phyloP scores from a whole-genome alignment of 2,888 invertebrate species.

The Drosophila nr. medialis region DNA sequence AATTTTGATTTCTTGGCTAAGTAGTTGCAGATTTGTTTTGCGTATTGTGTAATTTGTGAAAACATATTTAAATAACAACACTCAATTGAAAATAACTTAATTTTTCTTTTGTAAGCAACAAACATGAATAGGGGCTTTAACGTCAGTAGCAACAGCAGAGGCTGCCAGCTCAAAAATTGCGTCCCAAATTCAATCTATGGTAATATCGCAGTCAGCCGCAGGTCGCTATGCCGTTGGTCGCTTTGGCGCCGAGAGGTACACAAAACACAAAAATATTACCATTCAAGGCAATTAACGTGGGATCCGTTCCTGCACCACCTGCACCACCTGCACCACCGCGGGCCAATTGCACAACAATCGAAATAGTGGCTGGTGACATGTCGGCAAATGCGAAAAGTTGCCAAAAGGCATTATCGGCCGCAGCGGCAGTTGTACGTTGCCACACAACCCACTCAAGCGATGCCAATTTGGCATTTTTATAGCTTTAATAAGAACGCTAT shows the following conservation, averaged over 20 bases:
- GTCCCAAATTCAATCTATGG: constrained; percentile 39
- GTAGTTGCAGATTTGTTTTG: not conserved
- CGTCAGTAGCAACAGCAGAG: not conserved
- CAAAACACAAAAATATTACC: constrained; percentile 42
- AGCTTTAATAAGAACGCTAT: not conserved
- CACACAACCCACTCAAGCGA: not conserved
- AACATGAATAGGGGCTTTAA: not conserved
- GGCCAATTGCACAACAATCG: constrained; percentile 42
- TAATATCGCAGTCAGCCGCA: constrained; percentile 37
- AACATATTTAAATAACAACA: not conserved
- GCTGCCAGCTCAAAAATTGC: constrained; percentile 16
- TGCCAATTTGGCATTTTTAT: not conserved
- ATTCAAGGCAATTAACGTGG: constrained; percentile 67
- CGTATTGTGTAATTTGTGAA: not conserved
- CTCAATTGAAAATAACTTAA: not conserved
- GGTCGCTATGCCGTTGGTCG: constrained; percentile 22
- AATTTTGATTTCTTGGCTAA: too few species aligned
- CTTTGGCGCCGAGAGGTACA: constrained; percentile 42
- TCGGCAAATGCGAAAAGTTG: constrained; percentile 63
- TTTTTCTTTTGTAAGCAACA: not conserved
- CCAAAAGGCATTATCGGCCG: constrained; percentile 54
- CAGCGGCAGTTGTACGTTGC: constrained; percentile 8
- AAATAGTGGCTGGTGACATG: constrained; percentile 54
- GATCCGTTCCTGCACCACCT: constrained; percentile 1
- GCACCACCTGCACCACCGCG: not conserved